These are phyloP conservation scores for Ailurus styani DNA, from an alignment of 2,113 vertebrate genomes.

Conservation along the genomic window DNA sequence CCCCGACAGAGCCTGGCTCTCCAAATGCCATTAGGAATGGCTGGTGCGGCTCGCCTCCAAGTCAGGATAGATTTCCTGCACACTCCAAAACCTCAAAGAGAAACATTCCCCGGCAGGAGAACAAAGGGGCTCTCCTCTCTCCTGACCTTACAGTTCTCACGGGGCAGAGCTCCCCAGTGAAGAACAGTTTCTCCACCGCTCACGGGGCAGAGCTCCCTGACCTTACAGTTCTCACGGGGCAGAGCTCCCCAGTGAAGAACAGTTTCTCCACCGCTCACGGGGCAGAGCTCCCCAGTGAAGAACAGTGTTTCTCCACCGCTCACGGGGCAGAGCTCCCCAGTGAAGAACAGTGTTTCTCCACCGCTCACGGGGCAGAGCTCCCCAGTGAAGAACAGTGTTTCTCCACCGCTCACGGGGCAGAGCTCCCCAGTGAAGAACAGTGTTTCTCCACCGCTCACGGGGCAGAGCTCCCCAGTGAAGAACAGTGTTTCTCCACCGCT, in stretches of 20 bases:
- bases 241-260: too few species aligned
- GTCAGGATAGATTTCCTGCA: background rate
- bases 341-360: too few species aligned
- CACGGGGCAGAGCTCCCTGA: background rate
- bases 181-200: too few species aligned
- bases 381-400: rapidly evolving
- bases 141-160: rapidly evolving
- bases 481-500: too few species aligned
- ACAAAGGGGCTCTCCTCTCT: too few species aligned
- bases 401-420: background rate
- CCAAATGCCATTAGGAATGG: background rate
- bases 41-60: background rate
- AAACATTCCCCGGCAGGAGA: background rate
- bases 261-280: too few species aligned
- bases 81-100: background rate
- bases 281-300: background rate
- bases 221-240: too few species aligned
- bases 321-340: background rate
- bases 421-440: too few species aligned
- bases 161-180: rapidly evolving
- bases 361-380: background rate
- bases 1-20: background rate
- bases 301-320: too few species aligned
- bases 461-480: background rate
- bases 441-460: too few species aligned